Percentiles rank a stretch among this genome's conserved stretches.
Conservation (phyloP, 2,888 invertebrate species). For the Orchesellides sinensis region DNA sequence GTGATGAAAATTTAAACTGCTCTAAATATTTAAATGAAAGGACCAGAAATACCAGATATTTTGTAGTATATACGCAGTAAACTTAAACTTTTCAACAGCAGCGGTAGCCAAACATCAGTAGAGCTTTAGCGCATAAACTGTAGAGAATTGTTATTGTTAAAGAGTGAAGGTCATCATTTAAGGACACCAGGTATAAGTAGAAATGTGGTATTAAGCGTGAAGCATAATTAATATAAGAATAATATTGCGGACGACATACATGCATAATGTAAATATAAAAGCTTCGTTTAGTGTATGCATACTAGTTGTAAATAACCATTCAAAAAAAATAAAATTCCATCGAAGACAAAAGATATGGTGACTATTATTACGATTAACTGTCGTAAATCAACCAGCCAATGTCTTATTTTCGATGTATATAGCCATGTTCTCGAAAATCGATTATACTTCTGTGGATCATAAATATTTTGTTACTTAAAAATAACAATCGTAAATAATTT, state of each 20-base stretch:
- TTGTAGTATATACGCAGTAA: slow-evolving; percentile 1
- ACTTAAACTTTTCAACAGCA: slow-evolving; percentile 18
- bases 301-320: slow-evolving; percentile 20
- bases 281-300: not conserved
- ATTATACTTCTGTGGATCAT: not conserved
- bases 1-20: not conserved
- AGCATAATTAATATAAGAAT: not conserved
- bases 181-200: too few relatives aligned
- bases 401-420: not conserved
- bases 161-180: too few relatives aligned
- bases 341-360: slow-evolving; percentile 1
- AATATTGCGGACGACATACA: slow-evolving; percentile 2
- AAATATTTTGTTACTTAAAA: slow-evolving; percentile 13
- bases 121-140: slow-evolving; percentile 18
- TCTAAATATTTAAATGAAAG: slow-evolving; percentile 24
- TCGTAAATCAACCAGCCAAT: not conserved
- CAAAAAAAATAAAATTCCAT: not conserved
- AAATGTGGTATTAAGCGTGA: not conserved
- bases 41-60: slow-evolving; percentile 41
- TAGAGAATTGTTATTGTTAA: too few relatives aligned
- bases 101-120: slow-evolving; percentile 34
- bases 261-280: slow-evolving; percentile 13
- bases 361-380: too few relatives aligned
- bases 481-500: not conserved
- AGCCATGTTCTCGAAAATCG: not conserved